Percentiles rank a stretch among this genome's conserved stretches.
phyloP scores from a whole-genome alignment of 1,140 invertebrate species.

The Phymorhynchus buccinoides region DNA sequence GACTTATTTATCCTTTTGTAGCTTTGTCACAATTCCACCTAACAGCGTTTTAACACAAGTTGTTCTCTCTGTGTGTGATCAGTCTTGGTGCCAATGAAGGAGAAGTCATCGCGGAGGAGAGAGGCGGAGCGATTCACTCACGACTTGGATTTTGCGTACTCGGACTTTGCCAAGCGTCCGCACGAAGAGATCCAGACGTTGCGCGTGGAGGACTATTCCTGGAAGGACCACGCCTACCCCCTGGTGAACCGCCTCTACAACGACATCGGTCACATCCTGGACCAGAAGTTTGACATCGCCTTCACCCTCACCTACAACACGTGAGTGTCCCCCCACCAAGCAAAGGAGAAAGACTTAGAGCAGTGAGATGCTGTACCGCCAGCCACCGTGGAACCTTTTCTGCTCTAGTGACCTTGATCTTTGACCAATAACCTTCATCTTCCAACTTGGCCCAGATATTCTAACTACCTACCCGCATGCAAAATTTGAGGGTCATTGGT shows the following conservation, averaged over 20 bases:
- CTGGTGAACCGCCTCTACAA: slow-evolving; percentile 88
- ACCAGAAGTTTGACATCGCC: slow-evolving; percentile 90
- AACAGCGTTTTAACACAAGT: too few relatives aligned
- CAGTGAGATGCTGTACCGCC: too few relatives aligned
- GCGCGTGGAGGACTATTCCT: slow-evolving; percentile 90
- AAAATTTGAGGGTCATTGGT: too few relatives aligned
- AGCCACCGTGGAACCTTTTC: too few relatives aligned
- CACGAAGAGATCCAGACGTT: slow-evolving; percentile 85
- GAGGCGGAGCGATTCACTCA: slow-evolving; percentile 77
- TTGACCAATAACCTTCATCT: too few relatives aligned
- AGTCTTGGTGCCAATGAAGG: slow-evolving; percentile 57
- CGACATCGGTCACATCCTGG: slow-evolving; percentile 87
- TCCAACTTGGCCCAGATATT: too few relatives aligned
- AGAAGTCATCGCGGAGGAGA: slow-evolving; percentile 55
- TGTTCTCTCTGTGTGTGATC: neutral
- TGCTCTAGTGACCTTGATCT: too few relatives aligned
- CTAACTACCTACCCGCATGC: too few relatives aligned
- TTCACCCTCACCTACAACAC: slow-evolving; percentile 92
- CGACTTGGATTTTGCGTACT: slow-evolving; percentile 85
- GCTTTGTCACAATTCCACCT: too few relatives aligned
- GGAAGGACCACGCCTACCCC: slow-evolving; percentile 93
- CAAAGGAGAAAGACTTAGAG: too few relatives aligned
- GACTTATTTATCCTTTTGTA: too few relatives aligned
- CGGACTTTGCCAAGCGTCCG: slow-evolving; percentile 86
- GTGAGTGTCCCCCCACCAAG: slow-evolving; percentile 72